These are phyloP conservation scores for Oxyura jamaicensis DNA, from an alignment of 2,113 vertebrate genomes.

Conservation along the genomic window DNA sequence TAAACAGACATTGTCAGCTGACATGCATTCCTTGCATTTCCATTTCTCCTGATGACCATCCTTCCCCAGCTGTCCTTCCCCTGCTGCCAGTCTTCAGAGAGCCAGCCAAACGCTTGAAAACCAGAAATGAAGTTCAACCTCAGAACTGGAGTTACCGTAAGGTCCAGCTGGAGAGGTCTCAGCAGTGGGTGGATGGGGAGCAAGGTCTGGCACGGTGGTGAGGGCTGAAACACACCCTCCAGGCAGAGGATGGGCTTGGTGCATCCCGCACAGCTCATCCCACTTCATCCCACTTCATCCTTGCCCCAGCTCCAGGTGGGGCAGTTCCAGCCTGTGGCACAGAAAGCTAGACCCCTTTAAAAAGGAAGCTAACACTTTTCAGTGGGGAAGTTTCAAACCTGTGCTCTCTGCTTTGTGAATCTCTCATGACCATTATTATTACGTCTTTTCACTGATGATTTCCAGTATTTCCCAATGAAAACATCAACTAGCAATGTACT, in stretches of 20 bases:
- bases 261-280: background rate
- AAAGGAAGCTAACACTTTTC: background rate
- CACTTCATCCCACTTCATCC: background rate
- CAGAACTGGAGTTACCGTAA: background rate
- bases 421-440: background rate
- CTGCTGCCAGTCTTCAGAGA: background rate
- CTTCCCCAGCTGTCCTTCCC: background rate
- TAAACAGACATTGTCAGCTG: background rate
- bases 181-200: background rate
- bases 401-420: background rate
- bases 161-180: background rate
- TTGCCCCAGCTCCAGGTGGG: background rate
- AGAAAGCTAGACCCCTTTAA: background rate
- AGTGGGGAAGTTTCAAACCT: background rate
- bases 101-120: background rate
- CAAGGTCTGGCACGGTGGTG: fast-evolving
- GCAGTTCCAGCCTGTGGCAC: background rate
- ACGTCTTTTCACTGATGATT: background rate
- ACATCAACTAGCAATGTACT: background rate
- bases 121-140: background rate
- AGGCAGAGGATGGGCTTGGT: background rate
- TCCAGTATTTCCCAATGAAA: background rate
- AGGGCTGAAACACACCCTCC: fast-evolving
- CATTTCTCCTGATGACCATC: background rate
- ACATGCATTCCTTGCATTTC: background rate